Evolutionary conservation across 2,888 invertebrate genomes (phyloP), one percentile per base, ranked within the genome.

Genomic region (Bibio marci): DNA sequence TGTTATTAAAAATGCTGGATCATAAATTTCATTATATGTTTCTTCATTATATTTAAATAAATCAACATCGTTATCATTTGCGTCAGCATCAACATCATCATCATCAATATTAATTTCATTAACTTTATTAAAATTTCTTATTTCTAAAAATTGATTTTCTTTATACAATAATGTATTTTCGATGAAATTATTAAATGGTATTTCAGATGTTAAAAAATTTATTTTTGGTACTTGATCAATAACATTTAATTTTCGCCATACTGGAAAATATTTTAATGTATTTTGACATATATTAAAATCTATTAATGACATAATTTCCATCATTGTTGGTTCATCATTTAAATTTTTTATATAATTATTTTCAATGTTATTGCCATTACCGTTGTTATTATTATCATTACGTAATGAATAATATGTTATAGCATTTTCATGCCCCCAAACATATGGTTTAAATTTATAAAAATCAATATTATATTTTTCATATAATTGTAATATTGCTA

Each of bases 1-100:
- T 0, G 87, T 82, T 39, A 90, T 65, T 46, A 87, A 63, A 55
- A 88, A 91, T 19, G 76, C 67, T 2, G 90, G 80, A 62, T 91
- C 90, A 50, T 91, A 91, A 38, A 80, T 63, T 4, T 65, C 58
- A 32, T 61, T 55, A 38, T 51, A 52, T 15, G 55, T 35, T 12
- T 49, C 47, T 0, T 52, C 48, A 3, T 55, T 52, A 22, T 6
- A 22, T 22, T 22, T 22, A 6, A 22, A 22, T 22, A 22, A 22
- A 22, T 22, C 8, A 6, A 22, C 4, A 22, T 22, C 5, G 4
- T 22, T 22, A 22, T 22, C 22, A 22, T 22, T 8, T 6, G 5
- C 5, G 8, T 22, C 22, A 22, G 4, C 22, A 22, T 22, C 22
- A 22, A 22, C 22, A 22, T 22, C 22, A 19, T 41, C 41, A 10